Evolutionary conservation across 2,797 vertebrate genomes (phyloP), one percentile per base, ranked within the genome.

Genomic region (Peromyscus eremicus): DNA sequence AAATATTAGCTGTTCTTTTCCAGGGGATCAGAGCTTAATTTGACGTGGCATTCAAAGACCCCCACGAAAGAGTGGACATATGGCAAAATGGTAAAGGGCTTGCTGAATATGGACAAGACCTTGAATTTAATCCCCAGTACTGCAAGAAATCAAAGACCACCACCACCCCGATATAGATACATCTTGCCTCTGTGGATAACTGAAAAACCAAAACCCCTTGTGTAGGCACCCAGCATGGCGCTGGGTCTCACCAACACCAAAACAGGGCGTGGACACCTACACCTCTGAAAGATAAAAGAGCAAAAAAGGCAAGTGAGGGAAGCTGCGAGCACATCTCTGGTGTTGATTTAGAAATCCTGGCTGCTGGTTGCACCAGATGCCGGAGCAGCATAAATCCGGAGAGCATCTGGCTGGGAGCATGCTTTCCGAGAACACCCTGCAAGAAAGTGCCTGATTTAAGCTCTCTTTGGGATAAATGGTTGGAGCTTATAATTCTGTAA

Each of bases 361-460:
- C 64, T 49, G 34, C 66, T 19, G 27, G 43, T 19, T 80, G 13
- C 25, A 46, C 46, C 91, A 83, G 73, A 75, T 55, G 70, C 82
- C 1, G 0, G 29, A 27, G 82, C 64, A 82, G 29, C 71, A 34
- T 70, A 83, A 87, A 91, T 91, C 86, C 10, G 13, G 10, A 14
- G 8, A 32, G 52, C 46, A 43, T 70, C 81, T 91, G 95, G 66
- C 40, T 57, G 64, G 68, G 17, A 10, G 21, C 12, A 10, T 0
- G 13, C 75, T 52, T 86, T 62, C 57, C 0, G 55, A 55, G 70
- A 70, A n/a, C 8, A 0, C 34, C 25, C 19, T 27, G 37, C 34
- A 64, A 86, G 7, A 34, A 94, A 82, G 94, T 25, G 43, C 46
- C 94, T 91, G 92, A 93, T 75, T 84, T 88, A 94, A 75, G 25